phyloP scores from a whole-genome alignment of 2,888 invertebrate species.

The Ceraclea dissimilis region DNA sequence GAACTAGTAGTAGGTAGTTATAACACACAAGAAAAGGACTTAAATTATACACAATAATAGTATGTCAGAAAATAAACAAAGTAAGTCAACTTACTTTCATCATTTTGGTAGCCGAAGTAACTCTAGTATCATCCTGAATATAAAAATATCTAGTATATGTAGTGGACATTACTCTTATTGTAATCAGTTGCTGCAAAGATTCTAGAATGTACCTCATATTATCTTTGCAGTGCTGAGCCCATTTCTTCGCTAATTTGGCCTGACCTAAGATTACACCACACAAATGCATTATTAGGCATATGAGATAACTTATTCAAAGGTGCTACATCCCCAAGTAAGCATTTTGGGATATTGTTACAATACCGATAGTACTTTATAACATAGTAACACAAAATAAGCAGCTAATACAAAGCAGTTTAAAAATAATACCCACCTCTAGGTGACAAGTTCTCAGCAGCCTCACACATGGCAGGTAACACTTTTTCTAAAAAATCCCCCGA shows the following conservation, averaged over 20 bases:
- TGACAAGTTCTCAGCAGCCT: conserved; percentile 67
- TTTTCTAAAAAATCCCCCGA: conserved; percentile 77
- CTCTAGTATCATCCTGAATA: conserved; percentile 77
- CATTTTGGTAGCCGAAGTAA: conserved; percentile 79
- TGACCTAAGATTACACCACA: conserved; percentile 42
- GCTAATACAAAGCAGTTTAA: too few species aligned
- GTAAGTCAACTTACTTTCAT: conserved; percentile 62
- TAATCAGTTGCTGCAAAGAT: conserved; percentile 81
- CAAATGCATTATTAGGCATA: too few species aligned
- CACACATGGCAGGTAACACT: conserved; percentile 70
- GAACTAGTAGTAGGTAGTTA: neutral
- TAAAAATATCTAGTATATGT: conserved; percentile 63
- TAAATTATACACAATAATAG: too few species aligned
- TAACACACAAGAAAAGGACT: too few species aligned
- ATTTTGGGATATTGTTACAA: too few species aligned
- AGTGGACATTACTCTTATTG: conserved; percentile 73
- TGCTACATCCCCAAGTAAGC: too few species aligned
- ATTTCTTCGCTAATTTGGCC: conserved; percentile 71
- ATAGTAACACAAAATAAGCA: too few species aligned
- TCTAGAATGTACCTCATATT: conserved; percentile 62
- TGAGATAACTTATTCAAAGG: too few species aligned
- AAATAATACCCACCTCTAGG: conserved; percentile 42
- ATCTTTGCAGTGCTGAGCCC: conserved; percentile 63
- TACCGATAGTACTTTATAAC: too few species aligned
- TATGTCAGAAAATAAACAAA: too few species aligned